Evolutionary conservation across 2,113 vertebrate genomes (phyloP).

Genomic region (Oreochromis niloticus): DNA sequence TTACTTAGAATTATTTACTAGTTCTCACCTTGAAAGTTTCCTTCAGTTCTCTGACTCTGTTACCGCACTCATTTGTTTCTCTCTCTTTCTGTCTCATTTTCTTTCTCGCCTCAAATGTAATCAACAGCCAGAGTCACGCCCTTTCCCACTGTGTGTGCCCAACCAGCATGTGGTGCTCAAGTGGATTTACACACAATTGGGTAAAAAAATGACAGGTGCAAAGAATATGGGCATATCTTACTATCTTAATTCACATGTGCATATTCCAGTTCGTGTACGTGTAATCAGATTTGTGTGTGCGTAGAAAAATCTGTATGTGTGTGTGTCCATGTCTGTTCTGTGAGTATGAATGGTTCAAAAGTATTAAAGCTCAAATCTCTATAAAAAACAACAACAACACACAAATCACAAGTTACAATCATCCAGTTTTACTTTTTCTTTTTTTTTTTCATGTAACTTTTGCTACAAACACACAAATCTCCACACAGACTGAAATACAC

Average conservation of each 20-base stretch:
- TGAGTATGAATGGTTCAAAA: neutral
- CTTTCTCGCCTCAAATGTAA: neutral
- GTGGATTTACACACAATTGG: neutral
- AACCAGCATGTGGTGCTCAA: neutral
- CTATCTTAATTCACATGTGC: neutral
- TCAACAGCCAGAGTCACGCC: constrained; percentile 56
- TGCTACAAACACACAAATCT: accelerated
- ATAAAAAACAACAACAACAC: neutral
- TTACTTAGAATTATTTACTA: neutral
- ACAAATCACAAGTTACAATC: neutral
- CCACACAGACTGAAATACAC: neutral
- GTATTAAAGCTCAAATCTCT: neutral
- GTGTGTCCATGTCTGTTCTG: neutral
- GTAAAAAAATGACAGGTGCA: neutral
- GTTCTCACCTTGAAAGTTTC: neutral
- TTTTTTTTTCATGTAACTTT: neutral
- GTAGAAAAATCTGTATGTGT: neutral
- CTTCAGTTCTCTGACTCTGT: neutral
- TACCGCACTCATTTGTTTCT: neutral
- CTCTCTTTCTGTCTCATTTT: neutral
- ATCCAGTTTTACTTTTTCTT: neutral
- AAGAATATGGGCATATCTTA: neutral
- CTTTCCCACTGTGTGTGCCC: neutral
- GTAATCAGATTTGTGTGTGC: neutral
- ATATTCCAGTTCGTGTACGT: neutral